Evolutionary conservation across 2,113 vertebrate genomes (phyloP).

Genomic region (Marmota monax): DNA sequence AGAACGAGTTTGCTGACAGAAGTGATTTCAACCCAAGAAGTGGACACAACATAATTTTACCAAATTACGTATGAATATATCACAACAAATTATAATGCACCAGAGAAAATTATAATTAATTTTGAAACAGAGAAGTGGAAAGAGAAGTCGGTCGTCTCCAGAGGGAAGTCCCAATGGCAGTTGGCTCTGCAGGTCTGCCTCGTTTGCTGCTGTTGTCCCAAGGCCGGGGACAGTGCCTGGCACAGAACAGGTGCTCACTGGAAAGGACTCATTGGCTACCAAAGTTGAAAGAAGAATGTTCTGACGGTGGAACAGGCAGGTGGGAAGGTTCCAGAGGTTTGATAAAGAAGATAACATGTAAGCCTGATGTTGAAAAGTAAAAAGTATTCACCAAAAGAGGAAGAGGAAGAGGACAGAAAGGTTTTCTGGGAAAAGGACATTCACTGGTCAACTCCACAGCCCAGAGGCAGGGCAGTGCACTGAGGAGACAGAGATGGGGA

Average conservation of each 20-base stretch:
- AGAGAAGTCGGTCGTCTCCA: background rate
- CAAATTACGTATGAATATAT: too few relatives aligned
- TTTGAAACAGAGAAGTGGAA: background rate
- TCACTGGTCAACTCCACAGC: background rate
- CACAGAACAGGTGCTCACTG: background rate
- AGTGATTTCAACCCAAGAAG: background rate
- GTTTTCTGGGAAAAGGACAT: background rate
- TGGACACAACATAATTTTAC: too few relatives aligned
- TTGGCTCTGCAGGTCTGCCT: background rate
- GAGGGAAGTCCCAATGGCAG: background rate
- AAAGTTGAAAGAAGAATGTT: background rate
- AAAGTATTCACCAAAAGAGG: background rate
- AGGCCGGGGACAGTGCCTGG: background rate
- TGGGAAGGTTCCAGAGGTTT: background rate
- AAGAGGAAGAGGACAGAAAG: background rate
- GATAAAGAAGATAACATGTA: background rate
- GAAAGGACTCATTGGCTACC: background rate
- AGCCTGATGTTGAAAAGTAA: background rate
- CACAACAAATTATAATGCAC: too few relatives aligned
- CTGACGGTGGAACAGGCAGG: background rate
- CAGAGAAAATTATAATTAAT: too few relatives aligned
- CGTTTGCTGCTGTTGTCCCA: background rate
- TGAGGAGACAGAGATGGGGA: background rate
- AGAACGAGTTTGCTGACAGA: background rate
- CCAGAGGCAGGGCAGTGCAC: accelerated